Percentiles rank a stretch among this genome's conserved stretches.
Evolutionary conservation across 2,113 vertebrate species (phyloP).

Genomic region (Toxotes chatareus): DNA sequence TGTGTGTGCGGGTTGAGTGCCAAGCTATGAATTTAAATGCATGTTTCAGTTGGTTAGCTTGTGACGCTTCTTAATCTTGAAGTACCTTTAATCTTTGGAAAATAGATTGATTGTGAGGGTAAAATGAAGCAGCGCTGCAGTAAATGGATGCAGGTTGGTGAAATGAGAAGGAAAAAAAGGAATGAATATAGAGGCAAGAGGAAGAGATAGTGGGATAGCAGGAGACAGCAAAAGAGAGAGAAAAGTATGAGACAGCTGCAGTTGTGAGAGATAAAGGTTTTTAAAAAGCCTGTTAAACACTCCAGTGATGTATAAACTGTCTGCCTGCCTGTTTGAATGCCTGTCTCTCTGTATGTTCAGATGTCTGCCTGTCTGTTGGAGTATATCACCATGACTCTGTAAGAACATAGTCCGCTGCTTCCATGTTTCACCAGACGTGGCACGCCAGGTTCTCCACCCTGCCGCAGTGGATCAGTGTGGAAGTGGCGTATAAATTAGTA

Average conservation of each 20-base stretch:
- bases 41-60: constrained; percentile 32
- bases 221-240: neutral
- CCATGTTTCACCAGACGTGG: constrained; percentile 51
- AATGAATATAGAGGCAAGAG: neutral
- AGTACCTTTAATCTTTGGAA: constrained; percentile 49
- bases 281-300: constrained; percentile 46
- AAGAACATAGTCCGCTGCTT: constrained; percentile 25
- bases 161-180: constrained; percentile 9
- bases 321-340: constrained; percentile 35
- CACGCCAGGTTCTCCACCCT: constrained; percentile 18
- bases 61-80: constrained; percentile 47
- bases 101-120: constrained; percentile 19
- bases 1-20: constrained; percentile 11
- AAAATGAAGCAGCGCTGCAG: constrained; percentile 25
- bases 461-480: constrained; percentile 28
- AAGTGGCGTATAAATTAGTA: constrained; percentile 67
- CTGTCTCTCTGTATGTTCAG: constrained; percentile 13
- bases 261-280: constrained; percentile 13
- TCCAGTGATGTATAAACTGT: constrained; percentile 17
- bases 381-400: constrained; percentile 9
- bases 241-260: neutral
- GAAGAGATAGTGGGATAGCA: neutral
- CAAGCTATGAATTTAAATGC: constrained; percentile 47
- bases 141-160: constrained; percentile 19
- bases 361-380: constrained; percentile 25